A percentile compares a stretch with the other conserved stretches of the same genome.
Conservation (phyloP, 1,140 invertebrate species). For the Stenopsyche tienmushanensis region DNA sequence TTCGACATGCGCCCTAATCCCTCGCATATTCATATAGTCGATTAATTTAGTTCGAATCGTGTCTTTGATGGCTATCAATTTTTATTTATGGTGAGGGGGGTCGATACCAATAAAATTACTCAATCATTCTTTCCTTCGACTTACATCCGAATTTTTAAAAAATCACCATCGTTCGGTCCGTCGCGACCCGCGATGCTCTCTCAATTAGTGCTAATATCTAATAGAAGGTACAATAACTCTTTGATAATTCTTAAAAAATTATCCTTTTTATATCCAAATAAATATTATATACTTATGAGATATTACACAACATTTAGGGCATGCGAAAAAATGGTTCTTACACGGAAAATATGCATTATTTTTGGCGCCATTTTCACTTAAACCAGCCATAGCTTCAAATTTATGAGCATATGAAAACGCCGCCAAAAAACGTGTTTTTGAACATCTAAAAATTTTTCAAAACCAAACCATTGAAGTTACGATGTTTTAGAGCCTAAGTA, state of each 20-base stretch:
- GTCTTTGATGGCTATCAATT: too few relatives aligned
- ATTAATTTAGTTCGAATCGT: conserved; percentile 1
- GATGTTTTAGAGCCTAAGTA: too few relatives aligned
- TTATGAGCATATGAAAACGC: too few relatives aligned
- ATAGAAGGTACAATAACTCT: conserved; percentile 42
- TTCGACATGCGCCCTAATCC: conserved; percentile 25
- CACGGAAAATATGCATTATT: too few relatives aligned
- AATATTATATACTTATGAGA: conserved; percentile 34
- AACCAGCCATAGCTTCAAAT: too few relatives aligned
- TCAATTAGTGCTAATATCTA: conserved; percentile 28
- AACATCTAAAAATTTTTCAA: too few relatives aligned
- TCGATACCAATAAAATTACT: conserved; percentile 14
- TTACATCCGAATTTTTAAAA: conserved; percentile 4
- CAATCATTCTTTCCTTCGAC: neutral
- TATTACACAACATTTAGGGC: conserved; percentile 37
- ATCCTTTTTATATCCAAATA: conserved; percentile 13
- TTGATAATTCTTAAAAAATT: conserved; percentile 15
- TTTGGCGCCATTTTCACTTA: too few relatives aligned
- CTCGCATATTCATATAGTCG: neutral
- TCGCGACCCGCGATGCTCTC: neutral
- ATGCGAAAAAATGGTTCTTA: conserved; percentile 20
- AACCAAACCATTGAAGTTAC: too few relatives aligned
- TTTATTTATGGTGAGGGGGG: too few relatives aligned
- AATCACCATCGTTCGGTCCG: neutral
- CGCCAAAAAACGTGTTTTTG: too few relatives aligned